These are phyloP conservation scores for Poecilia velifera DNA, from an alignment of 2,797 vertebrate genomes.

Conservation along the genomic window DNA sequence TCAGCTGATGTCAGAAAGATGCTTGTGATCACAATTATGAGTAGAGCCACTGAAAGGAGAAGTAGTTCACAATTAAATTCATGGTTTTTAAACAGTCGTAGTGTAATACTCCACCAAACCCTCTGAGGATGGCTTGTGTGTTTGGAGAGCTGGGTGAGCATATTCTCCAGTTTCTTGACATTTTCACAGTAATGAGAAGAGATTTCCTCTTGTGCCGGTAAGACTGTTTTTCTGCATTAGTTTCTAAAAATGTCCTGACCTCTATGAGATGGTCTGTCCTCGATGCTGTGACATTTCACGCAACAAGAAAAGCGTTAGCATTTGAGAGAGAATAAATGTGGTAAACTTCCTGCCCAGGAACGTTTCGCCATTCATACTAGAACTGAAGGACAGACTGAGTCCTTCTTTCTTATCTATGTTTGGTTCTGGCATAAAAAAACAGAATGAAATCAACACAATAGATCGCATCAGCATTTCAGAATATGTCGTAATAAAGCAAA, in stretches of 20 bases:
- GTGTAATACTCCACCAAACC: background rate
- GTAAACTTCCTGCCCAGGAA: constrained; percentile 16
- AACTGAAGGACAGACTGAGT: background rate
- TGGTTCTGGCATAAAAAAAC: background rate
- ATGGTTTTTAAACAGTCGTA: background rate
- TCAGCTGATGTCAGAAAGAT: constrained; percentile 7
- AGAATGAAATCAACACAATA: background rate
- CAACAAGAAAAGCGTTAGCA: constrained; percentile 15
- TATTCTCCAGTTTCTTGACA: constrained; percentile 34
- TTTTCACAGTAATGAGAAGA: constrained; percentile 40
- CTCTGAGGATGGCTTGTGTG: constrained; percentile 5
- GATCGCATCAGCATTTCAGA: background rate
- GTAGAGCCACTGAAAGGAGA: background rate
- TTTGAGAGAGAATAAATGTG: constrained; percentile 22
- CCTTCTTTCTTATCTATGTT: background rate
- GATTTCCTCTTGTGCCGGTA: constrained; percentile 20
- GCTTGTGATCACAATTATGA: background rate
- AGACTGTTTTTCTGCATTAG: constrained; percentile 23
- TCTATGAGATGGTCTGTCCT: constrained; percentile 30
- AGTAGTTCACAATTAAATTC: background rate
- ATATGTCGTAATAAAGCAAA: background rate
- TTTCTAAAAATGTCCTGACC: constrained; percentile 35
- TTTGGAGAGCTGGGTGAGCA: background rate
- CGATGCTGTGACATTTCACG: constrained; percentile 41
- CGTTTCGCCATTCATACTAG: constrained; percentile 1